These are phyloP conservation scores for Oryzias dopingdopingensis DNA, from an alignment of 2,797 vertebrate species.

Conservation along the genomic window DNA sequence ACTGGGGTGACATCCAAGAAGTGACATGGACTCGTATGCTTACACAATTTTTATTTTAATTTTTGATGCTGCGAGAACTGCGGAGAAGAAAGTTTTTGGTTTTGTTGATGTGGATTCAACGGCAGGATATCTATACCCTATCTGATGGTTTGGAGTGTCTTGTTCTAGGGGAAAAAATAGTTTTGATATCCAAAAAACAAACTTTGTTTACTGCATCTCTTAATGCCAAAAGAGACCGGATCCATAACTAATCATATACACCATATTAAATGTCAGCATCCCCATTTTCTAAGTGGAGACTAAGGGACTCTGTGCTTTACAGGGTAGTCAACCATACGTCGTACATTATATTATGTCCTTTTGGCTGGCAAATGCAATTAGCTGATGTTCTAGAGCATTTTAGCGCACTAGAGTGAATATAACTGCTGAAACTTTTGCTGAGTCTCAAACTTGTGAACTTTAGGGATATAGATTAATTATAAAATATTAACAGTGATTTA, in stretches of 20 bases:
- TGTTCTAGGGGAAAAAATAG: too few species aligned
- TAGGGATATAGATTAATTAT: background rate
- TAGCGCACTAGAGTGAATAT: constrained; percentile 49
- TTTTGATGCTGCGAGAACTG: too few species aligned
- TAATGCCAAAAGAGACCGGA: constrained; percentile 27
- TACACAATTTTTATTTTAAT: too few species aligned
- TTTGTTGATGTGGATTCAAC: too few species aligned
- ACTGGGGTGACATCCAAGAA: too few species aligned
- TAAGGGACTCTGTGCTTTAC: constrained; percentile 42
- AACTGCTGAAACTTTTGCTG: constrained; percentile 34
- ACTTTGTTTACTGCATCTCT: constrained; percentile 10
- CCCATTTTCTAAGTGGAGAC: constrained; percentile 39
- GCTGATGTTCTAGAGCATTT: constrained; percentile 54
- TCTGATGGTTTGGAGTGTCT: too few species aligned
- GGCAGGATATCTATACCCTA: too few species aligned
- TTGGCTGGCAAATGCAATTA: constrained; percentile 69
- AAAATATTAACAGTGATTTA: background rate
- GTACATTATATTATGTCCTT: constrained; percentile 67
- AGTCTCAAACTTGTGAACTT: constrained; percentile 12
- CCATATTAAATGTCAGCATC: constrained; percentile 65
- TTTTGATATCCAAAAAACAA: constrained; percentile 18
- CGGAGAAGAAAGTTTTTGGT: too few species aligned
- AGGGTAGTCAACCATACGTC: constrained; percentile 55
- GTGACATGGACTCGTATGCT: too few species aligned
- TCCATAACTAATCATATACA: constrained; percentile 64